Percentiles rank a stretch among this genome's conserved stretches.
phyloP scores from a whole-genome alignment of 2,797 vertebrate species.

The Adelosebastes latens region DNA sequence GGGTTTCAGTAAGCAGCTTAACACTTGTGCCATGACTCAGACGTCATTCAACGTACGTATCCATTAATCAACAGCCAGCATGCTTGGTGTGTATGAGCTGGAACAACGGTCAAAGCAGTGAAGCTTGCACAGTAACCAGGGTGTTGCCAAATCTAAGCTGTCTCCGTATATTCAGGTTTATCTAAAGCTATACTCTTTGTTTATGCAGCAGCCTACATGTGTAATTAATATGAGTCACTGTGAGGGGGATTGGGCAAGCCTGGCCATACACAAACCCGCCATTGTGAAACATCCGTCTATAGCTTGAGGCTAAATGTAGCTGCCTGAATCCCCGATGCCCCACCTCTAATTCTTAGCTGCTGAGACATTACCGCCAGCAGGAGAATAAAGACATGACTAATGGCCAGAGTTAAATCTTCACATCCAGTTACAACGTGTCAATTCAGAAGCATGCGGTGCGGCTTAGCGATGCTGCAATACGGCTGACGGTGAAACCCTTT shows the following conservation, averaged over 20 bases:
- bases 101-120: conserved; percentile 10
- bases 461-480: conserved; percentile 35
- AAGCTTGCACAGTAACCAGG: conserved; percentile 4
- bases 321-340: conserved; percentile 48
- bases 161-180: not conserved
- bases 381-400: conserved; percentile 72
- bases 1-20: conserved; percentile 41
- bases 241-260: conserved; percentile 24
- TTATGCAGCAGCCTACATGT: conserved; percentile 14
- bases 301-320: conserved; percentile 61
- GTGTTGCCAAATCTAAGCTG: not conserved
- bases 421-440: conserved; percentile 68
- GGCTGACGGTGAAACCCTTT: conserved; percentile 25
- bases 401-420: conserved; percentile 60
- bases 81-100: not conserved
- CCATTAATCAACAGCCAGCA: conserved; percentile 37
- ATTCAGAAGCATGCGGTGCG: conserved; percentile 41
- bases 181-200: not conserved
- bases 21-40: conserved; percentile 51
- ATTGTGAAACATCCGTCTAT: conserved; percentile 65
- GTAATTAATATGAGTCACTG: conserved; percentile 62
- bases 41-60: conserved; percentile 38
- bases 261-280: conserved; percentile 15
- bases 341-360: conserved; percentile 68
- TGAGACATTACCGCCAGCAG: conserved; percentile 68